A percentile compares a stretch with the other conserved stretches of the same genome.
Conservation (phyloP, 1,140 invertebrate species). For the Nomia melanderi region DNA sequence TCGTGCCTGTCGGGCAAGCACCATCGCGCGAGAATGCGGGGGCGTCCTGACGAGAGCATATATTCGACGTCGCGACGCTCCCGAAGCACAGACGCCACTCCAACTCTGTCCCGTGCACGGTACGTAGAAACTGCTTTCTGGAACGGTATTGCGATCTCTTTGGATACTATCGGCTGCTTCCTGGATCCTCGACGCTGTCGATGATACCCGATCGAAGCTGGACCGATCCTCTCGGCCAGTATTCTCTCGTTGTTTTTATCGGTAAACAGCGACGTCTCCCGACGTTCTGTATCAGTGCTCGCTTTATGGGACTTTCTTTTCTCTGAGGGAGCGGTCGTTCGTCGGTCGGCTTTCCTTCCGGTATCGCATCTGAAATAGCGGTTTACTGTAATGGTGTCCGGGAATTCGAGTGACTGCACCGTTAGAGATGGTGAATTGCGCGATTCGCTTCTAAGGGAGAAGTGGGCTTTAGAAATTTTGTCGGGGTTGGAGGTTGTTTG, state of each 20-base stretch:
- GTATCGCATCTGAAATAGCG: slow-evolving; percentile 28
- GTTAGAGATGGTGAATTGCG: too few species aligned
- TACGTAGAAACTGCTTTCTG: slow-evolving; percentile 71
- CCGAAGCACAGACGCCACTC: slow-evolving; percentile 79
- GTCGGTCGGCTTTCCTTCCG: slow-evolving; percentile 22
- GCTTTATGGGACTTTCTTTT: background rate
- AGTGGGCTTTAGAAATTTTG: too few species aligned
- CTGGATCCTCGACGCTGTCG: background rate
- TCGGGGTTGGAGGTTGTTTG: too few species aligned
- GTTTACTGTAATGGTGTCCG: background rate
- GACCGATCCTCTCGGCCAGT: background rate
- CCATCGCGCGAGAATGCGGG: slow-evolving; percentile 78
- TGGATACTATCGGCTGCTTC: slow-evolving; percentile 14
- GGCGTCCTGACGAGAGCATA: slow-evolving; percentile 80
- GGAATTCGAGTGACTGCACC: background rate
- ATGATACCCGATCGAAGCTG: background rate
- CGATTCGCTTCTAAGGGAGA: too few species aligned
- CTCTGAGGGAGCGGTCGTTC: slow-evolving; percentile 11
- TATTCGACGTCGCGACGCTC: slow-evolving; percentile 79
- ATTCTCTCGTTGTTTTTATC: background rate
- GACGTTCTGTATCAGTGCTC: background rate
- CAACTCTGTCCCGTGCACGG: slow-evolving; percentile 81
- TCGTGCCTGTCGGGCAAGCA: slow-evolving; percentile 79
- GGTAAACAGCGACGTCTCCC: background rate
- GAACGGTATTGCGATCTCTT: slow-evolving; percentile 6